Conservation (phyloP, 2,888 invertebrate species). For the Coremacera marginata region DNA sequence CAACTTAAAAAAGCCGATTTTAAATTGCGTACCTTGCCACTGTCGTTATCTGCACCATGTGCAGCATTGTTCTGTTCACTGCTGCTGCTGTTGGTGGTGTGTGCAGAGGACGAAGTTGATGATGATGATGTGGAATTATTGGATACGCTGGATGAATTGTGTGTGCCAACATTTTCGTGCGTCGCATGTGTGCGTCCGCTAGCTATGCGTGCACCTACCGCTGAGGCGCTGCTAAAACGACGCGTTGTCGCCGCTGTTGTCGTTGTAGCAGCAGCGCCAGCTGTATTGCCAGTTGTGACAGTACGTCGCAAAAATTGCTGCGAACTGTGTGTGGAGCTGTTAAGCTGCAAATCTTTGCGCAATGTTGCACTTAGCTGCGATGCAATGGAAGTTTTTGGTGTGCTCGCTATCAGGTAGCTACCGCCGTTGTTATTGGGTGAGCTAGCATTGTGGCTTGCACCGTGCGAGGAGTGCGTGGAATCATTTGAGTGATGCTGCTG, state of each 20-base stretch:
- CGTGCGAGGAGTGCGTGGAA: not conserved
- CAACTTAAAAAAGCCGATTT: conserved; percentile 69
- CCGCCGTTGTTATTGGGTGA: conserved; percentile 25
- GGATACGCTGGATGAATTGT: not conserved
- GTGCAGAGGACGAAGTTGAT: conserved; percentile 48
- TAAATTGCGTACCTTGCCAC: conserved; percentile 70
- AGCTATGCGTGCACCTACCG: conserved; percentile 49
- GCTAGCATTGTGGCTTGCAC: conserved; percentile 6
- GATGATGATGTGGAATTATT: conserved; percentile 46
- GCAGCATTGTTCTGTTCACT: conserved; percentile 46
- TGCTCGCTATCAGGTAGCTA: conserved; percentile 50
- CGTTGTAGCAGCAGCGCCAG: not conserved
- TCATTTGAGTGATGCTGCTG: conserved; percentile 19
- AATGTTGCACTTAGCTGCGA: conserved; percentile 58
- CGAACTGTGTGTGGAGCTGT: conserved; percentile 49
- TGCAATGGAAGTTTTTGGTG: conserved; percentile 53
- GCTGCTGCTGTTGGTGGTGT: conserved; percentile 39
- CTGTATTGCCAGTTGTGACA: not conserved
- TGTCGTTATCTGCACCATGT: conserved; percentile 61
- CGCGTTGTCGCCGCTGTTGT: conserved; percentile 45
- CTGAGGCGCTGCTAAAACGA: conserved; percentile 63
- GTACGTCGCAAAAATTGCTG: conserved; percentile 41
- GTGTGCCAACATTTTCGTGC: conserved; percentile 43
- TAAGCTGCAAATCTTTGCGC: conserved; percentile 63
- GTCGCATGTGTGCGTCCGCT: conserved; percentile 44